A percentile compares a stretch with the other conserved stretches of the same genome.
phyloP scores from a whole-genome alignment of 92 coral and sea anemone species.

The Phenganax stokvisi region DNA sequence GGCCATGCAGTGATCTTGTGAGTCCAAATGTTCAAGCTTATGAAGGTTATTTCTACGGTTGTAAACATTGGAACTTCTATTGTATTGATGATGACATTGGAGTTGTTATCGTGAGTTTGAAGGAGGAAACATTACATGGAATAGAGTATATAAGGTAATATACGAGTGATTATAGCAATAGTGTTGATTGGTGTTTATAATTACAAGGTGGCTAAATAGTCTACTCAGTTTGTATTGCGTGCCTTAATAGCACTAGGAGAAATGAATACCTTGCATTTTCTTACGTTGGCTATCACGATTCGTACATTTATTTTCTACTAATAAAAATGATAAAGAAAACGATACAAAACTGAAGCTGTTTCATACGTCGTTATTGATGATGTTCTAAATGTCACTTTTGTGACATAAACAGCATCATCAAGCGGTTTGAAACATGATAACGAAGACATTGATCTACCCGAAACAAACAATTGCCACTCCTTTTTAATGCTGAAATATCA shows the following conservation, averaged over 20 bases:
- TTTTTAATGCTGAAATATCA: constrained; percentile 6
- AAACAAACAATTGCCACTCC: constrained; percentile 21
- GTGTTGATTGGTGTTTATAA: not conserved
- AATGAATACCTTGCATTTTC: too few species aligned
- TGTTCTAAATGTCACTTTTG: not conserved
- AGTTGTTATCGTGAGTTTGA: constrained; percentile 64
- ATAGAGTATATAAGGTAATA: constrained; percentile 68
- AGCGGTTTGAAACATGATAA: constrained; percentile 7
- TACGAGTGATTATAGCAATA: not conserved
- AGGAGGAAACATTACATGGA: constrained; percentile 78
- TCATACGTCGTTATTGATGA: not conserved
- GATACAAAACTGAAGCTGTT: not conserved
- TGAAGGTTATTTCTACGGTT: constrained; percentile 77
- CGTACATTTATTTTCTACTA: not conserved
- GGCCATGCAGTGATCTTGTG: not conserved
- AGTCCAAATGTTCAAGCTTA: constrained; percentile 49
- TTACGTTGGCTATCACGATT: not conserved
- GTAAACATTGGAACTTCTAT: constrained; percentile 87
- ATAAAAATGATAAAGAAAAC: too few species aligned
- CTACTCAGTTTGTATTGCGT: too few species aligned
- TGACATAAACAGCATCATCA: constrained; percentile 1
- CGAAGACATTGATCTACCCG: not conserved
- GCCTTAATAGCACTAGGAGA: too few species aligned
- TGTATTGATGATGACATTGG: constrained; percentile 71
- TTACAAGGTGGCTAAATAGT: too few species aligned